Evolutionary conservation across 2,113 vertebrate genomes (phyloP).

Genomic region (Serilophus lunatus): DNA sequence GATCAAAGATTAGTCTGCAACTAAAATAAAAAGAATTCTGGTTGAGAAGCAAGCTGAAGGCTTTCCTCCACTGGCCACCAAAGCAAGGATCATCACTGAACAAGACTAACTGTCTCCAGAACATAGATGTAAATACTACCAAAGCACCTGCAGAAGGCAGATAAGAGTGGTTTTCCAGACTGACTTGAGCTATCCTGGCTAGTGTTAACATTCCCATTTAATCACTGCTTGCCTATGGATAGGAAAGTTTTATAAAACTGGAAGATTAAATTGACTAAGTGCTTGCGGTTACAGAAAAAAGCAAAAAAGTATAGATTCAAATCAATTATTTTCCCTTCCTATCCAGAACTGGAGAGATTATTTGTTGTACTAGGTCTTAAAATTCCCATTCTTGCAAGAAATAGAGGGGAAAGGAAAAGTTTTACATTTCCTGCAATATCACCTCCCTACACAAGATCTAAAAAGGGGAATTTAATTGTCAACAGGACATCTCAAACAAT

Average conservation of each 20-base stretch:
- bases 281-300: constrained; percentile 30
- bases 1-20: constrained; percentile 13
- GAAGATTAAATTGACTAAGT: neutral
- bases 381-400: neutral
- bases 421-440: neutral
- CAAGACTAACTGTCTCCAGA: constrained; percentile 1
- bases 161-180: neutral
- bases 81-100: constrained; percentile 5
- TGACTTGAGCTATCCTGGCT: neutral
- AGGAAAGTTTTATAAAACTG: neutral
- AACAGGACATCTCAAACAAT: constrained; percentile 73
- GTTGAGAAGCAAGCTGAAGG: neutral
- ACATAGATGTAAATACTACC: neutral
- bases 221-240: neutral
- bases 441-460: constrained; percentile 32
- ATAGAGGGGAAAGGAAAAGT: neutral
- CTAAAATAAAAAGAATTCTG: constrained; percentile 14
- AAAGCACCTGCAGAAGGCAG: constrained; percentile 16
- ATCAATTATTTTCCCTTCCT: neutral
- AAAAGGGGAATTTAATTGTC: constrained; percentile 53
- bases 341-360: neutral
- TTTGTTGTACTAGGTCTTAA: neutral
- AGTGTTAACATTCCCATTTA: neutral
- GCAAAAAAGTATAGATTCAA: neutral
- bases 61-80: constrained; percentile 24